These are phyloP conservation scores for Ochropacha duplaris DNA, from an alignment of 2,888 invertebrate genomes.

Conservation along the genomic window DNA sequence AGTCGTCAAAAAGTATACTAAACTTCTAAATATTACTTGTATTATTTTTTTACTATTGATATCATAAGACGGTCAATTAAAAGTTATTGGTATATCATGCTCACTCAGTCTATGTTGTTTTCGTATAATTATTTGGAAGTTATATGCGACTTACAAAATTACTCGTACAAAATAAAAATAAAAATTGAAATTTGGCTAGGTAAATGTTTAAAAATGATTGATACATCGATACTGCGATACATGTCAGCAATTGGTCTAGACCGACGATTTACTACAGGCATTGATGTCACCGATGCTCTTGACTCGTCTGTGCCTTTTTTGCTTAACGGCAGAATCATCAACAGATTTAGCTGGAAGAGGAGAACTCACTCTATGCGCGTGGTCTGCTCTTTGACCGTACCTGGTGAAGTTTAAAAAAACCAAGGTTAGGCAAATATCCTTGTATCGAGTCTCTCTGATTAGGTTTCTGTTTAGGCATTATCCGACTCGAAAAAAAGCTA, in stretches of 20 bases:
- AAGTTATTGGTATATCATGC: constrained; percentile 16
- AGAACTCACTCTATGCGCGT: constrained; percentile 76
- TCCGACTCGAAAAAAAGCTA: too few relatives aligned
- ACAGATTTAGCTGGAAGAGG: constrained; percentile 74
- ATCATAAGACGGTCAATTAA: constrained; percentile 41
- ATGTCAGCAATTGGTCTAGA: constrained; percentile 35
- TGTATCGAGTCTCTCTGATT: too few relatives aligned
- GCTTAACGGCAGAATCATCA: constrained; percentile 70
- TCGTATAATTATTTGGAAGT: constrained; percentile 28
- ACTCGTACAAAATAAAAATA: background rate
- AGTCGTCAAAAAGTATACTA: too few relatives aligned
- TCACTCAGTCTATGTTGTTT: constrained; percentile 33
- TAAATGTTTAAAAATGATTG: background rate
- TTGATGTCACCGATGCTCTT: constrained; percentile 91
- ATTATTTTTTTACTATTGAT: constrained; percentile 18
- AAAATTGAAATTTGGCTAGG: constrained; percentile 5
- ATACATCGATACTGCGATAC: background rate
- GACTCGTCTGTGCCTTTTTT: constrained; percentile 85
- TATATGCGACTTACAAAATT: constrained; percentile 15
- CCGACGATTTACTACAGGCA: constrained; percentile 75
- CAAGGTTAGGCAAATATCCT: too few relatives aligned
- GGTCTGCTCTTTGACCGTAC: constrained; percentile 72
- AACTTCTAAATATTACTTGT: too few relatives aligned
- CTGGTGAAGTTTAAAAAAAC: constrained; percentile 33
- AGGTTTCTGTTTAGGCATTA: too few relatives aligned